Evolutionary conservation across 2,113 vertebrate genomes (phyloP).

Genomic region (Catharus minimus): DNA sequence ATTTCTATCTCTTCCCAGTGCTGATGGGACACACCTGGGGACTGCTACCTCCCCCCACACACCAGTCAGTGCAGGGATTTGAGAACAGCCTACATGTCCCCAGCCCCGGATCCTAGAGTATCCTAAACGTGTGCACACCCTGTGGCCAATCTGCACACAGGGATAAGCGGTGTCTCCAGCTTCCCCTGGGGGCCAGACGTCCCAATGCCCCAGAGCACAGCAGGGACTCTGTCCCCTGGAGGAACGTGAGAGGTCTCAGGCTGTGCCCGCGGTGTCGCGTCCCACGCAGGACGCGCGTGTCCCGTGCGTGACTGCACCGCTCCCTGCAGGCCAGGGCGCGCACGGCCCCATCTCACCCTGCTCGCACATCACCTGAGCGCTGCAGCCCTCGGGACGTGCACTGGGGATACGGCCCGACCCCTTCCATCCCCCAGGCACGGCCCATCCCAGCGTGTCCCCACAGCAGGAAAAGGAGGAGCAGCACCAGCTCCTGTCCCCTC

Average conservation of each 20-base stretch:
- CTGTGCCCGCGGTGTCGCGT: neutral
- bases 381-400: neutral
- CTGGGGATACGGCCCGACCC: accelerated
- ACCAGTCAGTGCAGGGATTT: neutral
- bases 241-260: neutral
- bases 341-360: neutral
- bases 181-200: neutral
- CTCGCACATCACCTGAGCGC: accelerated
- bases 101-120: neutral
- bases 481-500: neutral
- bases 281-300: neutral
- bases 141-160: neutral
- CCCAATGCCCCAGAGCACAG: neutral
- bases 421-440: neutral
- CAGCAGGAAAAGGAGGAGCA: accelerated
- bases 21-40: neutral
- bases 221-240: no score
- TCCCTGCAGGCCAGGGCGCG: neutral
- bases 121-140: accelerated
- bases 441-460: accelerated
- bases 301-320: neutral
- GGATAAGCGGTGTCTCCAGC: accelerated
- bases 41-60: neutral
- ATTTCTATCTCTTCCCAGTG: neutral
- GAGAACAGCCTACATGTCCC: neutral